phyloP scores from a whole-genome alignment of 1,140 invertebrate genomes.

The honey bee (Apis mellifera) region Amel_HAv3.1 CM009931.2:17027001-17027500 shows the following conservation, averaged over 20 bases:
- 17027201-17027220: not conserved
- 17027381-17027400: too few relatives aligned
- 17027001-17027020: slow-evolving; percentile 28
- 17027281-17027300: not conserved
- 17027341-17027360: too few relatives aligned
- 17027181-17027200: not conserved
- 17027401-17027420: too few relatives aligned
- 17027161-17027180: not conserved
- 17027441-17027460: too few relatives aligned
- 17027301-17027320: too few relatives aligned
- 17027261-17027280: not conserved
- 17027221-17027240: not conserved
- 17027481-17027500: too few relatives aligned
- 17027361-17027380: too few relatives aligned
- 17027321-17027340: too few relatives aligned
- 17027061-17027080: not conserved
- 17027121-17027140: not conserved
- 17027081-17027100: not conserved
- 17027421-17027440: too few relatives aligned
- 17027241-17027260: not conserved
- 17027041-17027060: slow-evolving; percentile 50
- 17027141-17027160: not conserved
- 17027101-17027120: not conserved
- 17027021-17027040: slow-evolving; percentile 32
- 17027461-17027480: too few relatives aligned